Evolutionary conservation across 2,113 vertebrate species (phyloP), one percentile per base, ranked within the genome.

Genomic region (Notarius quadriscutis): DNA sequence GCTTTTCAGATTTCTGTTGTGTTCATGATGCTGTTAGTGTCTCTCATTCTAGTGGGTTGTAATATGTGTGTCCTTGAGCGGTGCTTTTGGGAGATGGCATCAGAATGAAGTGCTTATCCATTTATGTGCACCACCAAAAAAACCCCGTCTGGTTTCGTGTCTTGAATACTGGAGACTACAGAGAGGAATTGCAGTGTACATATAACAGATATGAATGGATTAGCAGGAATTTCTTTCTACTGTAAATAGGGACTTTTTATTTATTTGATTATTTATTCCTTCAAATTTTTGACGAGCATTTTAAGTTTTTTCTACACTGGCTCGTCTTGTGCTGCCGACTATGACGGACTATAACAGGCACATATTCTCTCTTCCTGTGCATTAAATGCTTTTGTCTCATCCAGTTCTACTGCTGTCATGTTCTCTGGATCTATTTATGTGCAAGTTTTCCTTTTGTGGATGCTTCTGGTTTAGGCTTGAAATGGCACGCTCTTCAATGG

Each of bases 381-480:
- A 89, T 87, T 53, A 63, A 78, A 86, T 85, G 84, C 75, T 78
- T 62, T 84, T 57, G 50, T 88, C 87, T 88, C 25, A 55, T 78
- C 69, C 14, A 41, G 82, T 89, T 84, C 27, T 65, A 63, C 50
- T 48, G 75, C 79, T 81, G 4, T 83, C 86, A 30, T 20, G 22
- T 65, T 51, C 41, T 51, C 63, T 53, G 17, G 65, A 20, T 84
- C 55, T 18, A 14, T 89, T 90, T 81, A 41, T 91, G 75, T 87
- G 78, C 58, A 27, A 71, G 58, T 85, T 74, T 60, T 78, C 57
- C 60, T 34, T 91, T 88, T 87, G 86, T 86, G 48, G 71, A 86
- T 53, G 22, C 53, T 71, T 78, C 82, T 86, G 86, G 79, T 90
- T 88, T 79, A 77, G 89, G 88, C 90, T 89, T 88, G 88, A 88